Percentiles rank a stretch among this genome's conserved stretches.
phyloP scores from a whole-genome alignment of 2,797 vertebrate species.

The Siniperca obscura region DNA sequence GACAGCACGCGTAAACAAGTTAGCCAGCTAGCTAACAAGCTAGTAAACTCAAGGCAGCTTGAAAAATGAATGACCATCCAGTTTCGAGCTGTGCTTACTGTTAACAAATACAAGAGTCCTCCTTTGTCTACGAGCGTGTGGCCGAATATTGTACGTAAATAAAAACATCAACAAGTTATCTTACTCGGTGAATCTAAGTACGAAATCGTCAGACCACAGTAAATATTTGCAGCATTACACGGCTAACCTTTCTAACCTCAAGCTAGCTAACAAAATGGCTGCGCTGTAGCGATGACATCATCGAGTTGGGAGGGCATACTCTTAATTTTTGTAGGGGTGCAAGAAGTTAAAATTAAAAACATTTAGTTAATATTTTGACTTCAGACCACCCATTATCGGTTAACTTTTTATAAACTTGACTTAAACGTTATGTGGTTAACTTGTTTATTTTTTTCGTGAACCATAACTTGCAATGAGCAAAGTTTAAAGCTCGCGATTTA shows the following conservation, averaged over 20 bases:
- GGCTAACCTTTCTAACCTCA: constrained; percentile 66
- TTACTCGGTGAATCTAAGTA: not conserved
- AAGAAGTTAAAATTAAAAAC: not conserved
- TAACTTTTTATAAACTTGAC: fast-evolving
- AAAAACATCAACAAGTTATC: not conserved
- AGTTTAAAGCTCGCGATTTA: not conserved
- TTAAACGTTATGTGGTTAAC: fast-evolving
- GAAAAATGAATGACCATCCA: constrained; percentile 78
- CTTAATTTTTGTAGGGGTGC: constrained; percentile 38
- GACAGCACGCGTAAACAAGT: constrained; percentile 59
- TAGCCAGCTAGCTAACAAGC: constrained; percentile 68
- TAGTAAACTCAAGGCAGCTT: constrained; percentile 64
- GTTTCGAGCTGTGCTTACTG: constrained; percentile 27
- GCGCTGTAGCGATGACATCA: constrained; percentile 75
- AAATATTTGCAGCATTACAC: constrained; percentile 33
- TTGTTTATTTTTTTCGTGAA: fast-evolving
- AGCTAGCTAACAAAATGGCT: constrained; percentile 89
- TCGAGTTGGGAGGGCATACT: constrained; percentile 56
- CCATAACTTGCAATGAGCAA: fast-evolving
- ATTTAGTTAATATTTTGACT: not conserved
- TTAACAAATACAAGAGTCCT: constrained; percentile 9
- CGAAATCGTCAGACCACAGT: constrained; percentile 23
- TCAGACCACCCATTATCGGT: fast-evolving
- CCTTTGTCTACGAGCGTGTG: not conserved
- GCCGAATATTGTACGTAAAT: fast-evolving